These are phyloP conservation scores for Sinopyrophorus schimmeli DNA, from an alignment of 2,888 invertebrate genomes.

Conservation along the genomic window DNA sequence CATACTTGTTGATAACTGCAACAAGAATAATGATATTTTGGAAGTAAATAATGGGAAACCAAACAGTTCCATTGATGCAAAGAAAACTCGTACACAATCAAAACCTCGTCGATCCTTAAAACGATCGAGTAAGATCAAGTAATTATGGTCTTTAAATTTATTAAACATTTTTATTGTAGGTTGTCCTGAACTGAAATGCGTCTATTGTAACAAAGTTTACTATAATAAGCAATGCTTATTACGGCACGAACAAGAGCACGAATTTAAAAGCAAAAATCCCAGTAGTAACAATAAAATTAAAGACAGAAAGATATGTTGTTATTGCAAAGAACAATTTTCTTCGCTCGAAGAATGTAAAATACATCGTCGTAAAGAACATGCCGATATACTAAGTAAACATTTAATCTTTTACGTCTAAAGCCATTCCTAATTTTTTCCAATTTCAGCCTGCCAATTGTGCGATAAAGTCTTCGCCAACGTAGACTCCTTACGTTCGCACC, in stretches of 20 bases:
- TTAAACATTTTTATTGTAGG: too few relatives aligned
- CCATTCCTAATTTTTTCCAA: background rate
- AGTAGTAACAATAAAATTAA: slow-evolving; percentile 2
- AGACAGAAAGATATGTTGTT: slow-evolving; percentile 46
- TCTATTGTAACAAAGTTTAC: slow-evolving; percentile 42
- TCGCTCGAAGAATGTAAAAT: slow-evolving; percentile 49
- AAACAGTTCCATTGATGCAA: too few relatives aligned
- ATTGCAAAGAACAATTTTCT: slow-evolving; percentile 51
- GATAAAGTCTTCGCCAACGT: slow-evolving; percentile 55
- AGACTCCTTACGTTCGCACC: slow-evolving; percentile 55
- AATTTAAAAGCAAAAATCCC: slow-evolving; percentile 15
- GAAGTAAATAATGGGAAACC: too few relatives aligned
- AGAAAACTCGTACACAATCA: too few relatives aligned
- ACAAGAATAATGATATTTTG: too few relatives aligned
- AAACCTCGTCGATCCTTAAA: too few relatives aligned
- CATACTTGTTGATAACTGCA: too few relatives aligned
- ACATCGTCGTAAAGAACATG: slow-evolving; percentile 52
- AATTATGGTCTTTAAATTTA: too few relatives aligned
- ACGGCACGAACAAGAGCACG: slow-evolving; percentile 43
- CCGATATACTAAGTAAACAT: slow-evolving; percentile 50
- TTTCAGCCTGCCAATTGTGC: slow-evolving; percentile 54
- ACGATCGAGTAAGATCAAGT: too few relatives aligned
- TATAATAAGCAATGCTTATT: slow-evolving; percentile 40
- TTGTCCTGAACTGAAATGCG: slow-evolving; percentile 29
- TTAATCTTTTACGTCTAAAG: background rate